Base-by-base conservation (phyloP, 2,113 vertebrate genomes). In the Chaetodon auriga region DNA sequence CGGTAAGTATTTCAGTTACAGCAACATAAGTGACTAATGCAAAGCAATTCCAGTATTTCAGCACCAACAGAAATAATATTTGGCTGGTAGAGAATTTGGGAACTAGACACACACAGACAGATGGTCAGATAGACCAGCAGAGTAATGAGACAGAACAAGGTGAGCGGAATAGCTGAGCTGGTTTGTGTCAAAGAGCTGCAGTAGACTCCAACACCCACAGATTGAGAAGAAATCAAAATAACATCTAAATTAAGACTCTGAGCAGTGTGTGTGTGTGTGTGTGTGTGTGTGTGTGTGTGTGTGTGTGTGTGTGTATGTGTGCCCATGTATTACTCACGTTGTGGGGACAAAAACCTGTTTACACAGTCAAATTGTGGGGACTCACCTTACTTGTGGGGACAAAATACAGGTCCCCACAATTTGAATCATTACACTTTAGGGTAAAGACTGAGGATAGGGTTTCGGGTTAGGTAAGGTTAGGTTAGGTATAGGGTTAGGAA, bases 231-330 rank as follows among this genome's bases (percentile, higher is more conserved):
- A 88, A 90, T 84, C 63, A 76, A 79, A 91, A 89, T 83, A 87
- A 80, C 84, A 79, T 86, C 87, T 90, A 93, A 90, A 90, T 86
- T 89, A 89, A 89, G 91, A 86, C 76, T 49, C 9, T 0, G 73
- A 82, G 71, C 15, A 2, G 10, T 57, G 64, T 69, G 60, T 64
- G 45, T 81, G 77, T 83, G 46, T 80, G 71, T 72, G 60, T 75
- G 64, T 81, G 77, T 83, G 46, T 76, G 75, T 71, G 63, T 57
- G 88, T 55, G 60, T 60, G 68, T 30, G 80, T 81, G 77, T 83
- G 46, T 76, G 75, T 71, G 63, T 57, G 88, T 55, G 60, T 60
- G 46, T 80, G 71, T 72, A 54, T 75, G 64, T 30, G 10, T 57
- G 64, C n/a, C n/a, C n/a, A n/a, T n/a, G n/a, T n/a, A n/a, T n/a